A percentile compares a stretch with the other conserved stretches of the same genome.
Evolutionary conservation across 2,113 vertebrate species (phyloP).

Genomic region (Prolemur simus): DNA sequence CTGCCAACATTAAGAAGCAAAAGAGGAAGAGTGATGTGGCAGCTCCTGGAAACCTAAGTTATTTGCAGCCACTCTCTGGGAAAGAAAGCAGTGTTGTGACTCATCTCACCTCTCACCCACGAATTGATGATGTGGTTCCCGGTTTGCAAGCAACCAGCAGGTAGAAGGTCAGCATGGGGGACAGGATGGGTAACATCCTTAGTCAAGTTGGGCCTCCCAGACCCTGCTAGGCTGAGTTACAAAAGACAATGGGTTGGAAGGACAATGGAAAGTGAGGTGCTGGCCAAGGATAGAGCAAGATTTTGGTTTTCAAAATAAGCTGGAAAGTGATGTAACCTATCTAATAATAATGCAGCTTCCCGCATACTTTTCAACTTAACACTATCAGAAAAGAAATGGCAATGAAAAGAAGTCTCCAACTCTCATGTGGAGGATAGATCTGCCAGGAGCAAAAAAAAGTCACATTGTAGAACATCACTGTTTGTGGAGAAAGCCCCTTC

Average conservation of each 20-base stretch:
- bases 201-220: background rate
- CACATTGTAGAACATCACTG: background rate
- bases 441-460: background rate
- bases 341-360: background rate
- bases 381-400: background rate
- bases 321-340: background rate
- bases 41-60: background rate
- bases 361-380: background rate
- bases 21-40: background rate
- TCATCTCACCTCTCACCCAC: background rate
- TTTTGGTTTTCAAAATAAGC: background rate
- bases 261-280: background rate
- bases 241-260: background rate
- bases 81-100: background rate
- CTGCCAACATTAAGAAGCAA: background rate
- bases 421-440: background rate
- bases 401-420: background rate
- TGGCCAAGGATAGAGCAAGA: slow-evolving; percentile 5
- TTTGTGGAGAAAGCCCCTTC: background rate
- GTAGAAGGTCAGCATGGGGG: background rate
- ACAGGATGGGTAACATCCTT: background rate
- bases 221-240: background rate
- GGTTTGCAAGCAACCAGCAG: background rate
- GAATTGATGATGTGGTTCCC: background rate
- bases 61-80: background rate